A percentile compares a stretch with the other conserved stretches of the same genome.
phyloP scores from a whole-genome alignment of 2,888 invertebrate genomes.

The Melieria picta region DNA sequence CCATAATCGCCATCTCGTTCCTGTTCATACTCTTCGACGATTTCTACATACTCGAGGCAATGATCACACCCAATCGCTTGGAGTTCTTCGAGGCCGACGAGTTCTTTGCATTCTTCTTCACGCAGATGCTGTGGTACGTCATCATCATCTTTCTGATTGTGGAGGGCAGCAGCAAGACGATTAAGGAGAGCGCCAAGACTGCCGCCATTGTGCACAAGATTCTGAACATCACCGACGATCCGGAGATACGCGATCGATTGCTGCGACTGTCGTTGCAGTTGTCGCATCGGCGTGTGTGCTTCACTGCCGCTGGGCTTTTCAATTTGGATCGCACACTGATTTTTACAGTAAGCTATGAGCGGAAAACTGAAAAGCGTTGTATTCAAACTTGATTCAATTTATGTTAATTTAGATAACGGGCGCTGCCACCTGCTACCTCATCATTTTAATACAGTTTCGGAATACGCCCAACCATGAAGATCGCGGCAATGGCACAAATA shows the following conservation, averaged over 20 bases:
- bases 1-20: slow-evolving; percentile 62
- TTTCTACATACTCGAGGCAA: slow-evolving; percentile 61
- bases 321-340: slow-evolving; percentile 63
- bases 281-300: slow-evolving; percentile 59
- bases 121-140: slow-evolving; percentile 61
- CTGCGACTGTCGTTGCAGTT: slow-evolving; percentile 62
- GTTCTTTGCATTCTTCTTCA: slow-evolving; percentile 61
- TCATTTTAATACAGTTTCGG: slow-evolving; percentile 64
- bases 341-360: slow-evolving; percentile 57
- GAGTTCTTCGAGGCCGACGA: slow-evolving; percentile 58
- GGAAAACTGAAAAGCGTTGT: not conserved
- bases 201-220: slow-evolving; percentile 61
- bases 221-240: slow-evolving; percentile 58
- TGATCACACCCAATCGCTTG: slow-evolving; percentile 57
- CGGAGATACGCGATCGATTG: slow-evolving; percentile 56
- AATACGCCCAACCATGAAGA: slow-evolving; percentile 44
- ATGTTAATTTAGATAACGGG: slow-evolving; percentile 58
- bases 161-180: slow-evolving; percentile 58
- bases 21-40: slow-evolving; percentile 62
- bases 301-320: slow-evolving; percentile 65
- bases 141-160: slow-evolving; percentile 60
- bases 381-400: not conserved
- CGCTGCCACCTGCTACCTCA: slow-evolving; percentile 65
- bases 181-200: slow-evolving; percentile 54
- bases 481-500: not conserved